These are phyloP conservation scores for Blastomussa wellsi DNA, from an alignment of 92 coral and sea anemone genomes.

Conservation along the genomic window DNA sequence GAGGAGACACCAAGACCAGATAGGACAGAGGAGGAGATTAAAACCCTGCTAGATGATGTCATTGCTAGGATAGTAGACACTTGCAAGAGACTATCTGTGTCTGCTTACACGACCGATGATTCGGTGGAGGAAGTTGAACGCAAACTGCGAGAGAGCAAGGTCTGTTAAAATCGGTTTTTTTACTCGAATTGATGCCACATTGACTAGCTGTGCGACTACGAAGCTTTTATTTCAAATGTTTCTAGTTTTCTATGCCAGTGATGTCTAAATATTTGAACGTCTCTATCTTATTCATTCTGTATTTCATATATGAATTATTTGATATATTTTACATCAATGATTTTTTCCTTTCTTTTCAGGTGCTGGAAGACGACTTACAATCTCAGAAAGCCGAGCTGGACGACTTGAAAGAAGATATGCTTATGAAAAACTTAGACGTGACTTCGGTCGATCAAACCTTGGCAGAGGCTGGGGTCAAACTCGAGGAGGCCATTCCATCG, in stretches of 20 bases:
- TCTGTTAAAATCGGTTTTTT: too few relatives aligned
- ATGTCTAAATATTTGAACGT: too few relatives aligned
- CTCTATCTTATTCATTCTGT: too few relatives aligned
- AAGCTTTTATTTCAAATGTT: too few relatives aligned
- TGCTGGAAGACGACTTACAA: slow-evolving; percentile 60
- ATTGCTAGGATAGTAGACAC: slow-evolving; percentile 69
- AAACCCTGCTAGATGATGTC: slow-evolving; percentile 80
- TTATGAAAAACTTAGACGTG: slow-evolving; percentile 43
- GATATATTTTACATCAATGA: too few relatives aligned
- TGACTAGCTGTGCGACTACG: too few relatives aligned
- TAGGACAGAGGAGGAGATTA: slow-evolving; percentile 75
- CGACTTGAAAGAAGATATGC: slow-evolving; percentile 71
- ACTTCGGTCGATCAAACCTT: slow-evolving; percentile 53
- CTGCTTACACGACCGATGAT: slow-evolving; percentile 86
- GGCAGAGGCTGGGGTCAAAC: slow-evolving; percentile 57
- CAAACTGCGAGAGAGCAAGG: slow-evolving; percentile 79
- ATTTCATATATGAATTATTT: too few relatives aligned
- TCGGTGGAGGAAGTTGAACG: slow-evolving; percentile 81
- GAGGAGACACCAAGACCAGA: slow-evolving; percentile 66
- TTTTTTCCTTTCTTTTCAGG: slow-evolving; percentile 27
- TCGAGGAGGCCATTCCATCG: slow-evolving; percentile 62
- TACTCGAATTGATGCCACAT: too few relatives aligned
- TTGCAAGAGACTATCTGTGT: slow-evolving; percentile 71
- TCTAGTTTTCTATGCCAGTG: too few relatives aligned
- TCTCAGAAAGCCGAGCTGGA: slow-evolving; percentile 68